Percentiles rank a stretch among this genome's conserved stretches.
phyloP scores from a whole-genome alignment of 1,140 invertebrate species.

The Teleogryllus occipitalis region DNA sequence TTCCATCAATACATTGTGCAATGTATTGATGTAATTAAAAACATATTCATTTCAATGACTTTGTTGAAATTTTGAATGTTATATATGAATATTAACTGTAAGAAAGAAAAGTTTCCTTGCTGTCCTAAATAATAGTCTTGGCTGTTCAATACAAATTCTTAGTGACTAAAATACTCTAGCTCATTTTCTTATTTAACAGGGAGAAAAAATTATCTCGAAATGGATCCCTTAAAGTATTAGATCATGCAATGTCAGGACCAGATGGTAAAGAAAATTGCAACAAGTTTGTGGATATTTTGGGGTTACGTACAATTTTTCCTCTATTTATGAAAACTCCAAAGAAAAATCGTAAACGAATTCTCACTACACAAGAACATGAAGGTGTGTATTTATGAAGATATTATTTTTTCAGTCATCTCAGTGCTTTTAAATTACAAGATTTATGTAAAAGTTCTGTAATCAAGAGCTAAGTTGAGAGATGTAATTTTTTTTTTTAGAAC shows the following conservation, averaged over 20 bases:
- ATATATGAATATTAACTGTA: no score
- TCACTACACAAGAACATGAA: constrained; percentile 87
- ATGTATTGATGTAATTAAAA: no score
- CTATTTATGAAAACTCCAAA: constrained; percentile 98
- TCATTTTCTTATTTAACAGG: constrained; percentile 40
- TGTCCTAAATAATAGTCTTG: no score
- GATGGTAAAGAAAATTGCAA: constrained; percentile 94
- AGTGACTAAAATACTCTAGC: not conserved
- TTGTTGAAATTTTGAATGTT: no score
- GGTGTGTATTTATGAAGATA: constrained; percentile 41
- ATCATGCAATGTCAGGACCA: constrained; percentile 87
- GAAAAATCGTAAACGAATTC: constrained; percentile 71
- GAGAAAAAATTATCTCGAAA: constrained; percentile 96
- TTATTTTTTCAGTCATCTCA: no score
- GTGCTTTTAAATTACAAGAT: no score
- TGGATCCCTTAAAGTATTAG: constrained; percentile 92
- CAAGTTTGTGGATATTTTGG: constrained; percentile 98
- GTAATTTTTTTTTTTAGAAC: constrained; percentile 56
- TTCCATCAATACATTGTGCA: no score
- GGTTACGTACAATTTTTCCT: constrained; percentile 92
- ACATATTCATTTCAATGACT: no score
- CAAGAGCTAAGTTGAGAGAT: not conserved
- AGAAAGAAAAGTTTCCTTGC: no score
- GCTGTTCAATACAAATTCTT: no score
- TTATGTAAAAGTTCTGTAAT: not conserved